phyloP scores from a whole-genome alignment of 2,113 vertebrate genomes.

The Galemys pyrenaicus region DNA sequence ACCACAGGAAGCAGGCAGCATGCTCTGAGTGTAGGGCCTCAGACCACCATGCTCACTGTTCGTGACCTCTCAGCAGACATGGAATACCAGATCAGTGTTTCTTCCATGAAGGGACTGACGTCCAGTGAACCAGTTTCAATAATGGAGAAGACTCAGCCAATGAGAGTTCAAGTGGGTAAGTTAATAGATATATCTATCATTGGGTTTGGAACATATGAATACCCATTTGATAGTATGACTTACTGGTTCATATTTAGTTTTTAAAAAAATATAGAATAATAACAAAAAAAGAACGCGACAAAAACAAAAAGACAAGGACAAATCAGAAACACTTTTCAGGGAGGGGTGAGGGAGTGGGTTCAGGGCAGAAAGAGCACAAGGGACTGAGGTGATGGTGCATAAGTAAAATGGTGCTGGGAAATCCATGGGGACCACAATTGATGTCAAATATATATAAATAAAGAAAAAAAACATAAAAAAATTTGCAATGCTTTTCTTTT shows the following conservation, averaged over 20 bases:
- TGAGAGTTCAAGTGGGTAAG: slow-evolving; percentile 95
- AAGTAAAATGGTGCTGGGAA: too few relatives aligned
- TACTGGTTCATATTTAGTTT: slow-evolving; percentile 37
- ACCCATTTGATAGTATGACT: neutral
- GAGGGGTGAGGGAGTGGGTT: too few relatives aligned
- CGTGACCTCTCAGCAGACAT: slow-evolving; percentile 93
- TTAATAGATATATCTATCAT: slow-evolving; percentile 59
- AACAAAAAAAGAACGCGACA: too few relatives aligned
- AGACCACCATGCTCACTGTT: slow-evolving; percentile 88
- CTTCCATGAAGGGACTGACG: slow-evolving; percentile 91
- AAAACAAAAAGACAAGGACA: too few relatives aligned
- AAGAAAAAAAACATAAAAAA: too few relatives aligned
- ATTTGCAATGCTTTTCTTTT: neutral
- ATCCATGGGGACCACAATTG: too few relatives aligned
- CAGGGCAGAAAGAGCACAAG: too few relatives aligned
- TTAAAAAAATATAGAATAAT: neutral
- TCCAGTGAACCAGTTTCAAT: slow-evolving; percentile 90
- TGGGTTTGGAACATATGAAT: neutral
- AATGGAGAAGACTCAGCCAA: slow-evolving; percentile 93
- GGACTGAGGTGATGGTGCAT: too few relatives aligned
- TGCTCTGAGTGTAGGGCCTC: slow-evolving; percentile 89
- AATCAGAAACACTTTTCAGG: too few relatives aligned
- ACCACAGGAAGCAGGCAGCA: slow-evolving; percentile 88
- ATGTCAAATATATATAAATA: too few relatives aligned
- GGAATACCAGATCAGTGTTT: slow-evolving; percentile 93